Evolutionary conservation across 2,888 invertebrate species (phyloP).

Genomic region (Leucoptera coffeella): DNA sequence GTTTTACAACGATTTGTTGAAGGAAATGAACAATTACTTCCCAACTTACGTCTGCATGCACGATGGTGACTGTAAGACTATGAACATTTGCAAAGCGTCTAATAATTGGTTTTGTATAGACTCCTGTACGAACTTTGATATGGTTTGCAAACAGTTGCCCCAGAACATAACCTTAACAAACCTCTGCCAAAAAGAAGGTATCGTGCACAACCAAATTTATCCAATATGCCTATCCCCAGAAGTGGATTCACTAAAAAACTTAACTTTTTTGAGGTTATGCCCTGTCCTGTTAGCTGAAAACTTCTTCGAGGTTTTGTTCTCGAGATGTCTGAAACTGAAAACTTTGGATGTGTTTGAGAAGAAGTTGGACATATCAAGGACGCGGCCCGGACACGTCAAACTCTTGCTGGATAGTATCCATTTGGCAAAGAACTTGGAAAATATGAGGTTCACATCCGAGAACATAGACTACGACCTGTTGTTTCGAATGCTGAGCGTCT

Average conservation of each 20-base stretch:
- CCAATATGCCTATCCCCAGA: constrained; percentile 11
- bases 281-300: constrained; percentile 12
- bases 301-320: constrained; percentile 13
- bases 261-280: constrained; percentile 14
- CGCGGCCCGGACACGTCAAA: constrained; percentile 9
- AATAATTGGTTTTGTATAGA: constrained; percentile 17
- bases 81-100: constrained; percentile 11
- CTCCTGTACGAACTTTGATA: constrained; percentile 13
- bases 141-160: constrained; percentile 10
- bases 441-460: constrained; percentile 14
- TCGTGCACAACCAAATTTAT: constrained; percentile 9
- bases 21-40: constrained; percentile 14
- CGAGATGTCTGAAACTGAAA: constrained; percentile 10
- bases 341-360: constrained; percentile 15
- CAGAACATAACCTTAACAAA: constrained; percentile 14
- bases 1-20: constrained; percentile 10
- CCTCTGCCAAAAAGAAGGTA: constrained; percentile 13
- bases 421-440: constrained; percentile 11
- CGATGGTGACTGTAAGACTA: constrained; percentile 8
- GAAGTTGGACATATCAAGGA: constrained; percentile 8
- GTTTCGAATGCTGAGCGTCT: constrained; percentile 12
- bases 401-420: constrained; percentile 11
- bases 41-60: constrained; percentile 17
- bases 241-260: constrained; percentile 9
- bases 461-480: constrained; percentile 14